Base-by-base conservation (phyloP, 2,888 invertebrate species). In the Allophyes oxyacanthae region DNA sequence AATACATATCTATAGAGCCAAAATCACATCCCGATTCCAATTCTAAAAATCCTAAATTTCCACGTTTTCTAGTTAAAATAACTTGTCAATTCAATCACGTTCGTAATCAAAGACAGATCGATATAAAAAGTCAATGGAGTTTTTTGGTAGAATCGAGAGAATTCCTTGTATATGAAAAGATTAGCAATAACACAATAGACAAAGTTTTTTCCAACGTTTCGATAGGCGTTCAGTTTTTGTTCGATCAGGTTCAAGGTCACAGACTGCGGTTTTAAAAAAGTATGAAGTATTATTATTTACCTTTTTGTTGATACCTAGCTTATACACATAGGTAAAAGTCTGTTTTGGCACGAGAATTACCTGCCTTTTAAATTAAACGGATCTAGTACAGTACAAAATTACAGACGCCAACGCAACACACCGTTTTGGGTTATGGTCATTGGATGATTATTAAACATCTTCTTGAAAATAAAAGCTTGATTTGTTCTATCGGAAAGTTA, bases 101-200 rank as follows among this genome's bases (percentile, higher is more conserved):
- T 67, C 15, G 54, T 38, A 63, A 63, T 62, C 40, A 48, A 67
- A 67, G 45, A 50, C 28, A 60, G 56, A 57, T 44, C 20, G 42
- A 54, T 53, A 66, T 34, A 81, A 79, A 80, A 72, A 68, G 40
- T 41, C 13, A 51, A 81, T 74, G 65, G 72, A 64, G 72, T 79
- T 81, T 82, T 84, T 79, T 77, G 32, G 7, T 34, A 15, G 32
- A 54, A 67, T 75, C 76, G 55, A 71, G 66, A 73, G 63, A 81
- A 82, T 82, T 82, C 79, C 69, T 51, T 72, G 70, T 75, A 60
- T 68, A 50, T 57, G 78, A 81, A 82, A 83, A 81, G 76, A 81
- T 81, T 77, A 72, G 68, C 59, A 64, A 76, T 72, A 78, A 72
- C 68, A 72, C 64, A 64, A 68, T 65, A 43, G 43, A 13, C 26